These are phyloP conservation scores for Felis chaus DNA, from an alignment of 2,113 vertebrate genomes.

Conservation along the genomic window DNA sequence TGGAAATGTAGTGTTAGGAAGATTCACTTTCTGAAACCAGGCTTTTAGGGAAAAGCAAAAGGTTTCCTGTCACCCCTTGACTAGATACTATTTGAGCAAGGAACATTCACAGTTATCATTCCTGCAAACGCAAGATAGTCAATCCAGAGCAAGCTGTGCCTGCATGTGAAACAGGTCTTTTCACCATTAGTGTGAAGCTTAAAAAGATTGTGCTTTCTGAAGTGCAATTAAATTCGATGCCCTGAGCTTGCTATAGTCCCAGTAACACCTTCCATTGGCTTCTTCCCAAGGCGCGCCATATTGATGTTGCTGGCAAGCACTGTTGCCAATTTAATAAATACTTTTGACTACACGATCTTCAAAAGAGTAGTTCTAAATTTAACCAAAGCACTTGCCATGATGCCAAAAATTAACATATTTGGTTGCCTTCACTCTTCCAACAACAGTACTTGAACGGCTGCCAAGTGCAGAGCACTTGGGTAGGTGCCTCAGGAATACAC, in stretches of 20 bases:
- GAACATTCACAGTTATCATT: neutral
- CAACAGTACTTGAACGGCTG: neutral
- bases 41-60: neutral
- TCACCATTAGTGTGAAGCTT: neutral
- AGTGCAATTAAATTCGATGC: neutral
- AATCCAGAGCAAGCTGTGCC: neutral
- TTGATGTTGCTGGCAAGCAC: constrained; percentile 34
- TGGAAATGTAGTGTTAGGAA: neutral
- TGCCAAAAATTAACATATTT: constrained; percentile 50
- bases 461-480: neutral
- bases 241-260: neutral
- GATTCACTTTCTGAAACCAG: neutral
- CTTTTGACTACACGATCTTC: constrained; percentile 49
- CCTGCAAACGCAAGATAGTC: neutral
- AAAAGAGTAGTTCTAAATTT: constrained; percentile 62
- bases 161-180: neutral
- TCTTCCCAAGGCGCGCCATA: constrained; percentile 10
- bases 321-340: constrained; percentile 61
- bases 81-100: neutral
- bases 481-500: neutral
- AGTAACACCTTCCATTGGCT: constrained; percentile 46
- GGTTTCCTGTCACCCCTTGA: neutral
- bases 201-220: neutral
- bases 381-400: constrained; percentile 36
- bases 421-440: constrained; percentile 35